These are phyloP conservation scores for Salarias fasciatus DNA, from an alignment of 2,797 vertebrate genomes.

Conservation along the genomic window DNA sequence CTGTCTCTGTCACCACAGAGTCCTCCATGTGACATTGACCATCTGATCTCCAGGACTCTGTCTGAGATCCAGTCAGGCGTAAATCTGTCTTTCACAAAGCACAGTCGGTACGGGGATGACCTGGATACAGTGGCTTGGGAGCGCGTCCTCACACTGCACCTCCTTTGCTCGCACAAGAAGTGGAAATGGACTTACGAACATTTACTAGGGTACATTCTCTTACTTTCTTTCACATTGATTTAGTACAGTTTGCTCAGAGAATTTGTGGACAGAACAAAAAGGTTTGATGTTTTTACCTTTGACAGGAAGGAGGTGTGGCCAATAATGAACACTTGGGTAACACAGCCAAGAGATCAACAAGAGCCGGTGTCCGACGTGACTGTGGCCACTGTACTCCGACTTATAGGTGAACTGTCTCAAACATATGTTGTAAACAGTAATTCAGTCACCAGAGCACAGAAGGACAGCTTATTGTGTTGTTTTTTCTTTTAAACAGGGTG, in stretches of 20 bases:
- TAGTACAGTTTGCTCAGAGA: not conserved
- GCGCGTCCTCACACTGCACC: slow-evolving; percentile 87
- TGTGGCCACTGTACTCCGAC: slow-evolving; percentile 86
- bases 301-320: slow-evolving; percentile 94
- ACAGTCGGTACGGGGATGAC: slow-evolving; percentile 86
- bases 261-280: no score
- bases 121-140: slow-evolving; percentile 88
- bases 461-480: not conserved
- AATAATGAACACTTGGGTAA: slow-evolving; percentile 92
- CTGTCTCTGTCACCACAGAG: slow-evolving; percentile 73
- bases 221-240: not conserved
- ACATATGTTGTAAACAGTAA: not conserved
- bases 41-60: slow-evolving; percentile 86
- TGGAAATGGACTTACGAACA: slow-evolving; percentile 94
- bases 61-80: slow-evolving; percentile 83
- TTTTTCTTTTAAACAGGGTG: slow-evolving; percentile 79
- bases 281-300: slow-evolving; percentile 8
- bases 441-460: not conserved
- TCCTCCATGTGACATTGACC: slow-evolving; percentile 84
- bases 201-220: slow-evolving; percentile 83
- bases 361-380: slow-evolving; percentile 82
- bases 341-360: slow-evolving; percentile 83
- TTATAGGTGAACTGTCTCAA: slow-evolving; percentile 85
- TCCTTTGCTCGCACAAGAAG: slow-evolving; percentile 88
- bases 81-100: slow-evolving; percentile 82